Conservation (phyloP, 2,888 invertebrate species). For the Amorpha juglandis region DNA sequence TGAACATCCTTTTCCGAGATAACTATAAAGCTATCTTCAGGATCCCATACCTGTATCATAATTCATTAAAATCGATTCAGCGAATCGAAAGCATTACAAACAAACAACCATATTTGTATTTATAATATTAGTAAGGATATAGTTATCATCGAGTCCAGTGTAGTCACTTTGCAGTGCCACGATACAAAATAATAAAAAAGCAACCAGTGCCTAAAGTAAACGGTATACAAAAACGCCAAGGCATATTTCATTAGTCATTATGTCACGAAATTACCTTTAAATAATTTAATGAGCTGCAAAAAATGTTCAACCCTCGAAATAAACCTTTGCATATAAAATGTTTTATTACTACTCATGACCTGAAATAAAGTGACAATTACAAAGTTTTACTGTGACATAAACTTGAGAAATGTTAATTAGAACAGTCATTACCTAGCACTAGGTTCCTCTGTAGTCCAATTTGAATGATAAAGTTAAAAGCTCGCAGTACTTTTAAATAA, state of each 20-base stretch:
- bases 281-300: conserved; percentile 1
- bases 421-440: conserved; percentile 31
- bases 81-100: no score
- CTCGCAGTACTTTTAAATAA: conserved; percentile 6
- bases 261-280: neutral
- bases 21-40: no score
- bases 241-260: neutral
- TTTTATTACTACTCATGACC: conserved; percentile 13
- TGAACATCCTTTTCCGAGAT: no score
- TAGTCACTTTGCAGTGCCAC: no score
- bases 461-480: conserved; percentile 35
- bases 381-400: conserved; percentile 21
- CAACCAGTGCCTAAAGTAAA: no score
- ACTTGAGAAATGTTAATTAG: conserved; percentile 39
- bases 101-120: no score
- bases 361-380: conserved; percentile 21
- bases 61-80: no score
- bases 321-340: conserved; percentile 19
- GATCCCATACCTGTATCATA: no score
- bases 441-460: conserved; percentile 28
- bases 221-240: neutral
- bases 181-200: no score
- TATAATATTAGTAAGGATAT: no score
- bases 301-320: neutral
- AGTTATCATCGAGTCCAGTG: no score